Conservation (phyloP, 1,140 invertebrate genomes). For the Drosophila sturtevanti region DNA sequence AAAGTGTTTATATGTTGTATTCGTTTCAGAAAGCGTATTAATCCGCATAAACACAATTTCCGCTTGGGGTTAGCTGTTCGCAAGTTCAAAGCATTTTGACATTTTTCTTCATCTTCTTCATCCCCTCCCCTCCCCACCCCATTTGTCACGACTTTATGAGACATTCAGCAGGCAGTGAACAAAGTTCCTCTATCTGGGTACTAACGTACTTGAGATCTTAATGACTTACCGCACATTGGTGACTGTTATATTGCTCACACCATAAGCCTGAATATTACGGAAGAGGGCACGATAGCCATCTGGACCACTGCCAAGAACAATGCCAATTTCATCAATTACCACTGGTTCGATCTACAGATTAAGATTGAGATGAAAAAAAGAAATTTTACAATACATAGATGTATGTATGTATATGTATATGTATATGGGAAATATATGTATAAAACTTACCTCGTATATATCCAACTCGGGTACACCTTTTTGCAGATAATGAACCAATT, state of each 20-base stretch:
- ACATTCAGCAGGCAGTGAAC: background rate
- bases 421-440: background rate
- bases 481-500: slow-evolving; percentile 87
- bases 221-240: slow-evolving; percentile 87
- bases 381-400: too few species aligned
- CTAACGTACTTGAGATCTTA: background rate
- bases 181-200: background rate
- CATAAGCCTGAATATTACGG: slow-evolving; percentile 89
- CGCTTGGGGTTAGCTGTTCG: background rate
- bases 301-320: slow-evolving; percentile 89
- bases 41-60: background rate
- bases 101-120: too few species aligned
- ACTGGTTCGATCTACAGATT: slow-evolving; percentile 90
- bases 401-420: too few species aligned
- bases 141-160: background rate
- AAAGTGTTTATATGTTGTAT: too few species aligned
- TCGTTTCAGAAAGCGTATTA: background rate
- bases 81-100: background rate
- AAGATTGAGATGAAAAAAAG: too few species aligned
- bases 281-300: slow-evolving; percentile 91
- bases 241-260: slow-evolving; percentile 90
- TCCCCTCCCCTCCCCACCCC: too few species aligned
- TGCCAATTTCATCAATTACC: slow-evolving; percentile 90
- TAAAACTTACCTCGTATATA: slow-evolving; percentile 84
- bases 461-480: slow-evolving; percentile 88